Evolutionary conservation across 2,888 invertebrate species (phyloP).

Genomic region (Meiosimyza platycephala): DNA sequence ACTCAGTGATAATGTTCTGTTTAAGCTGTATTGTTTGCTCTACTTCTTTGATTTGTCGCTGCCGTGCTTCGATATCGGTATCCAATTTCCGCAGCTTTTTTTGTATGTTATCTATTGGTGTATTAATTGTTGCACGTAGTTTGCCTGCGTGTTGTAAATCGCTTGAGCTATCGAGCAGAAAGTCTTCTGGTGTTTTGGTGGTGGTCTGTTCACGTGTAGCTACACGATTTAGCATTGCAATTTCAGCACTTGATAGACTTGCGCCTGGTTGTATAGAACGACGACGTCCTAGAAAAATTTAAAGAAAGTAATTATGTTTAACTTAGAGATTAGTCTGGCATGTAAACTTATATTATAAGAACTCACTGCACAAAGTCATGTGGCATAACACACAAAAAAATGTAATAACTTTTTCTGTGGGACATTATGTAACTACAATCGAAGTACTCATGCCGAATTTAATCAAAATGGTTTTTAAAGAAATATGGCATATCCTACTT

Average conservation of each 20-base stretch:
- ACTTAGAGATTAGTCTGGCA: too few species aligned
- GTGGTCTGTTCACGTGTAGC: slow-evolving; percentile 63
- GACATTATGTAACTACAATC: too few species aligned
- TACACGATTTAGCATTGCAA: slow-evolving; percentile 73
- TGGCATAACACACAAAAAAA: too few species aligned
- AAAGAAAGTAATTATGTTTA: not conserved
- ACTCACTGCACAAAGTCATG: too few species aligned
- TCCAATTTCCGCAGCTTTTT: slow-evolving; percentile 63
- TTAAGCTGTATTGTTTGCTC: slow-evolving; percentile 77
- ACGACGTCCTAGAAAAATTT: slow-evolving; percentile 60
- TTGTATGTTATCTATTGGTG: slow-evolving; percentile 60
- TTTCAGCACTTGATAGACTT: slow-evolving; percentile 72
- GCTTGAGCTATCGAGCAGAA: slow-evolving; percentile 55
- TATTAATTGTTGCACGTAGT: slow-evolving; percentile 54
- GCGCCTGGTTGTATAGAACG: slow-evolving; percentile 74
- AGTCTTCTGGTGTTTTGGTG: slow-evolving; percentile 54
- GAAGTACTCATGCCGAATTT: too few species aligned
- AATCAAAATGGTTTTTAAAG: too few species aligned
- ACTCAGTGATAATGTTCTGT: slow-evolving; percentile 79
- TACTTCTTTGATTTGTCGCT: slow-evolving; percentile 78
- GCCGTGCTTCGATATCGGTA: slow-evolving; percentile 74
- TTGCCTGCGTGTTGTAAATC: slow-evolving; percentile 52
- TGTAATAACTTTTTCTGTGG: too few species aligned
- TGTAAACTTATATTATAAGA: too few species aligned
- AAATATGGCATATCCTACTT: too few species aligned